These are phyloP conservation scores for Thaumatotibia leucotreta DNA, from an alignment of 1,140 invertebrate species.

Conservation along the genomic window DNA sequence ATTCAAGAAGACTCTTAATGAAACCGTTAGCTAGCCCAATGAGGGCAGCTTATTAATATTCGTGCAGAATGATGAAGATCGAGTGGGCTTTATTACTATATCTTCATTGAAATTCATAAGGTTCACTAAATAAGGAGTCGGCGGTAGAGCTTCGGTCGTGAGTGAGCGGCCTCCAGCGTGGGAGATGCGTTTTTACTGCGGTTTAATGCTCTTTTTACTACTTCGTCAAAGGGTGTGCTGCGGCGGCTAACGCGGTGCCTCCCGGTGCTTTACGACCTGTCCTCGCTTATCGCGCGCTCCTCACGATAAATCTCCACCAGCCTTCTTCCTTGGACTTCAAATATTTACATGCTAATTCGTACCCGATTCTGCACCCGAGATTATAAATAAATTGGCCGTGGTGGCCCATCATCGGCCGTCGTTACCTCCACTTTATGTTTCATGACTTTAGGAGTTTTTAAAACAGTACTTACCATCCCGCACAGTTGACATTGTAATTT, in stretches of 20 bases:
- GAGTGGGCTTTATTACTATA: conserved; percentile 36
- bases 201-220: conserved; percentile 74
- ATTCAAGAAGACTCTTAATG: neutral
- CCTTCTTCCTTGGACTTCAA: conserved; percentile 71
- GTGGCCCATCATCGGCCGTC: conserved; percentile 50
- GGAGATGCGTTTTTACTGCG: conserved; percentile 71
- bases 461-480: conserved; percentile 35
- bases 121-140: conserved; percentile 56
- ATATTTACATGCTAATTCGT: conserved; percentile 76
- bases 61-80: conserved; percentile 34
- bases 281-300: conserved; percentile 65
- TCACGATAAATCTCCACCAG: conserved; percentile 70
- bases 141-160: conserved; percentile 3
- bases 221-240: conserved; percentile 71
- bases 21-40: neutral
- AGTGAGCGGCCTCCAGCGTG: conserved; percentile 14
- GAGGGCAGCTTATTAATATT: conserved; percentile 13
- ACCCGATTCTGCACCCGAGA: conserved; percentile 67
- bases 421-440: conserved; percentile 63
- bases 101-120: conserved; percentile 75
- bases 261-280: conserved; percentile 62
- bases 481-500: conserved; percentile 51
- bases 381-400: conserved; percentile 71
- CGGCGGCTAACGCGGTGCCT: conserved; percentile 31
- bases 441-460: conserved; percentile 62